Conservation (phyloP, 2,797 vertebrate species). For the Myripristis jacobus region DNA sequence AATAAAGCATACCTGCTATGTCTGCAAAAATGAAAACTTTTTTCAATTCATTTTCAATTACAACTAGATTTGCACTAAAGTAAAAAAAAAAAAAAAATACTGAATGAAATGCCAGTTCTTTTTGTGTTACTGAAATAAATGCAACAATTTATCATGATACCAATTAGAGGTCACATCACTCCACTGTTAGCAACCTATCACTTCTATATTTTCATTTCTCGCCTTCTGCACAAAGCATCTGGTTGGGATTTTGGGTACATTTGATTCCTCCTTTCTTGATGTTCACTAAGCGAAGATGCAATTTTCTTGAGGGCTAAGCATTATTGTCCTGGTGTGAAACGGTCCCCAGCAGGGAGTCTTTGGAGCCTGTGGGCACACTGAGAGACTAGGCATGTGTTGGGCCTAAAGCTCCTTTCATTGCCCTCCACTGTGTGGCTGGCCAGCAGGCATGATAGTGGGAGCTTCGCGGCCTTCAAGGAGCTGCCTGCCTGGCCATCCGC, state of each 20-base stretch:
- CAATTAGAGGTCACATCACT: no score
- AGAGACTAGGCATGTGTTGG: conserved; percentile 54
- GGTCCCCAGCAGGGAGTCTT: conserved; percentile 36
- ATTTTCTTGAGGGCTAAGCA: conserved; percentile 4
- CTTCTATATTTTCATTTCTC: background rate
- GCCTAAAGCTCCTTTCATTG: conserved; percentile 51
- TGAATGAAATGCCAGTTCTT: no score
- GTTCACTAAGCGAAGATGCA: conserved; percentile 8
- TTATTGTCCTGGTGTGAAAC: conserved; percentile 28
- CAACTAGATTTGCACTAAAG: no score
- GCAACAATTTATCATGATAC: no score
- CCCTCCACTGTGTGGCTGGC: conserved; percentile 50
- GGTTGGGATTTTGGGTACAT: background rate
- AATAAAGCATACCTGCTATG: no score
- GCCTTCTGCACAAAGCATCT: background rate
- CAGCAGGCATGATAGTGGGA: conserved; percentile 52
- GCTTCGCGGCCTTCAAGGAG: conserved; percentile 57
- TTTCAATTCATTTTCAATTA: no score
- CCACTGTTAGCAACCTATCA: background rate
- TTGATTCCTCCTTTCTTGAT: background rate
- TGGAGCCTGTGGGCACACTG: conserved; percentile 30
- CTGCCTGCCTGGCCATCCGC: conserved; percentile 64
- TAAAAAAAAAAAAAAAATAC: no score
- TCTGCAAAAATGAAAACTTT: no score
- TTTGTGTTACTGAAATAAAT: no score